Percentiles rank a stretch among this genome's conserved stretches.
Conservation (phyloP, 2,888 invertebrate genomes). For the Trachelus iudaicus region DNA sequence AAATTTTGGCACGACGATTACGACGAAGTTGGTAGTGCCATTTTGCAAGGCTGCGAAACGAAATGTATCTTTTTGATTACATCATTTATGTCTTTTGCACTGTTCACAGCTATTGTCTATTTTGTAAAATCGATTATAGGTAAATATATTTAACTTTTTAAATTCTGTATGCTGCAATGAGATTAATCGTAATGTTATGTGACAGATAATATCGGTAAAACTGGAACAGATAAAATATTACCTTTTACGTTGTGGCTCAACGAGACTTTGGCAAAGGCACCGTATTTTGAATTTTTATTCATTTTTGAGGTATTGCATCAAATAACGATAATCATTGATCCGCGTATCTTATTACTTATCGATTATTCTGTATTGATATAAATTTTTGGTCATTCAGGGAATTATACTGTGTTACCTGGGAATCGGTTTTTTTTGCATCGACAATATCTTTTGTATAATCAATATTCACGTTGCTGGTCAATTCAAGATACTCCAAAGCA, state of each 20-base stretch:
- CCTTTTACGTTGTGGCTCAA: not conserved
- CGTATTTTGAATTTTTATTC: not conserved
- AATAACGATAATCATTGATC: no score
- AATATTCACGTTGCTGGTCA: slow-evolving; percentile 14
- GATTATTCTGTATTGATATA: no score
- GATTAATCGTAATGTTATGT: not conserved
- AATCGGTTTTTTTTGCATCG: no score
- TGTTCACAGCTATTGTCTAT: slow-evolving; percentile 9
- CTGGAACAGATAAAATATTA: slow-evolving; percentile 11
- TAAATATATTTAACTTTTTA: slow-evolving; percentile 9
- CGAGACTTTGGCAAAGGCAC: not conserved
- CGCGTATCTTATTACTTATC: slow-evolving; percentile 16
- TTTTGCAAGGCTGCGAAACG: slow-evolving; percentile 4
- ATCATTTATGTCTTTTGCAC: no score
- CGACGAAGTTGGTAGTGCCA: slow-evolving; percentile 9
- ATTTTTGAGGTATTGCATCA: not conserved
- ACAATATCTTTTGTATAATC: no score
- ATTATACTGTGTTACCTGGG: slow-evolving; percentile 16
- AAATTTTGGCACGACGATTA: slow-evolving; percentile 28
- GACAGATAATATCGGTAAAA: slow-evolving; percentile 34
- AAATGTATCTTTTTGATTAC: not conserved
- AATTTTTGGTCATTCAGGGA: no score
- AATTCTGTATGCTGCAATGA: not conserved
- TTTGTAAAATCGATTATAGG: slow-evolving; percentile 31
- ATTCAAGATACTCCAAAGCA: slow-evolving; percentile 15